Evolutionary conservation across 2,888 invertebrate species (phyloP).

Genomic region (Scelioninae gen. 1): DNA sequence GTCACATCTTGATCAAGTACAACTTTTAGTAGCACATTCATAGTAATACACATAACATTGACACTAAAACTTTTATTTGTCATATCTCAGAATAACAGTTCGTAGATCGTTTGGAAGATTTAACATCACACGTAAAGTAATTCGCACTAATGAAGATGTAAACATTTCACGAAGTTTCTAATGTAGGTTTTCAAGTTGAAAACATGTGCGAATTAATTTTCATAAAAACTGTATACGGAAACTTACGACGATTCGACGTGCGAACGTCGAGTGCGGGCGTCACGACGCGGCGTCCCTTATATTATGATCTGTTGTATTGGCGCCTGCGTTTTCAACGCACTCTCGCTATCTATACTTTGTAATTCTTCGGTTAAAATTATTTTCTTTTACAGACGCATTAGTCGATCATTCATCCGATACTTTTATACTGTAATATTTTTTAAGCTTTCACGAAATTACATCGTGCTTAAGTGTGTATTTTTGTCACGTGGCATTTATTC

Average conservation of each 20-base stretch:
- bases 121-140: not conserved
- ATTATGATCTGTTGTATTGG: constrained; percentile 50
- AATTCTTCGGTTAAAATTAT: constrained; percentile 29
- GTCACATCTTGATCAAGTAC: not conserved
- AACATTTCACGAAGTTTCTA: not conserved
- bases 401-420: no score
- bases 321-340: constrained; percentile 67
- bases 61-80: not conserved
- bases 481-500: no score
- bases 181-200: not conserved
- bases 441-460: no score
- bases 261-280: constrained; percentile 64
- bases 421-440: no score
- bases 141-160: not conserved
- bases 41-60: not conserved
- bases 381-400: constrained; percentile 30
- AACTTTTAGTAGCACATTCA: not conserved
- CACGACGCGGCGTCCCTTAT: constrained; percentile 57
- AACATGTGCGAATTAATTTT: not conserved
- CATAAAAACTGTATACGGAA: not conserved
- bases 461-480: no score
- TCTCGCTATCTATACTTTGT: constrained; percentile 52
- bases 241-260: constrained; percentile 46
- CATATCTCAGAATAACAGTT: not conserved
- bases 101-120: not conserved